A percentile compares a stretch with the other conserved stretches of the same genome.
Evolutionary conservation across 92 coral and sea anemone species (phyloP).

Genomic region (Umimayanthus kanabou): DNA sequence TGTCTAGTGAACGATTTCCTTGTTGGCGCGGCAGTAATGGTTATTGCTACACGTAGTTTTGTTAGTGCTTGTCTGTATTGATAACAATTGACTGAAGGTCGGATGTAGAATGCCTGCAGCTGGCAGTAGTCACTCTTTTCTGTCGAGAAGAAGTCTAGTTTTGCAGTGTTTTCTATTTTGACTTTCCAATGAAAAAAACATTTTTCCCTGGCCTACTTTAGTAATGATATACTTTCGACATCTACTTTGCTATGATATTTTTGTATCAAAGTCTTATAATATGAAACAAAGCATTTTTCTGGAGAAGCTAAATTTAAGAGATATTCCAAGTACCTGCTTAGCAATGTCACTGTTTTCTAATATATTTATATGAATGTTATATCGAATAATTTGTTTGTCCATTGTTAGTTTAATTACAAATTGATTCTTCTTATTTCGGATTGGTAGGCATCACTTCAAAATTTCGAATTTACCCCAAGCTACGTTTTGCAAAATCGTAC

Average conservation of each 20-base stretch:
- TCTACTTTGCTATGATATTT: neutral
- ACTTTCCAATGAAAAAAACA: neutral
- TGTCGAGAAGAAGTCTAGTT: neutral
- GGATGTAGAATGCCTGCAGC: neutral
- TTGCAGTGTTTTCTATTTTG: neutral
- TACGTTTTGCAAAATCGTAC: constrained; percentile 18
- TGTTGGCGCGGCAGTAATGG: neutral
- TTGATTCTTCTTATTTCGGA: neutral
- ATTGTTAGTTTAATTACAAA: neutral
- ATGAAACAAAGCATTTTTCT: neutral
- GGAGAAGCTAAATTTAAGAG: neutral
- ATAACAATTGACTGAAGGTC: too few species aligned
- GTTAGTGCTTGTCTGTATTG: neutral
- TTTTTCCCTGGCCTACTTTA: neutral
- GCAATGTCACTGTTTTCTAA: neutral
- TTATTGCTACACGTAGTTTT: neutral
- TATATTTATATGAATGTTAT: neutral
- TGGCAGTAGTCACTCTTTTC: neutral
- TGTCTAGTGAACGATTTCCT: neutral
- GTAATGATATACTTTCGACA: neutral
- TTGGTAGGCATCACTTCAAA: neutral
- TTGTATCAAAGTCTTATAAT: neutral
- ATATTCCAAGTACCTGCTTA: neutral
- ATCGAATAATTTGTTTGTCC: neutral
- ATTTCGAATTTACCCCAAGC: constrained; percentile 29